A percentile compares a stretch with the other conserved stretches of the same genome.
phyloP scores from a whole-genome alignment of 1,140 invertebrate genomes.

The Meteorus sp. region DNA sequence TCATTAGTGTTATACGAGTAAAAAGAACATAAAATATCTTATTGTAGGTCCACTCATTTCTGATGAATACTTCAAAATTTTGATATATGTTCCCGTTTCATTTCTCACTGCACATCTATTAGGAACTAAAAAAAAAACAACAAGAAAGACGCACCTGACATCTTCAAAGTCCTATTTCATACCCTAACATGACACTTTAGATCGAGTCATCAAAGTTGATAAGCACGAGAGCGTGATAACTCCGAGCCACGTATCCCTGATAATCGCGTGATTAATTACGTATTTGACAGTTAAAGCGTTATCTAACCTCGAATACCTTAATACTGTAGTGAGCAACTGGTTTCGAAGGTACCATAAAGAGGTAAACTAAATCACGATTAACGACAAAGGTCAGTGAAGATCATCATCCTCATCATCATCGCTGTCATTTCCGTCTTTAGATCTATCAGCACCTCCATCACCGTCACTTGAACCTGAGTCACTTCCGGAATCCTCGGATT shows the following conservation, averaged over 20 bases:
- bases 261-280: constrained; percentile 55
- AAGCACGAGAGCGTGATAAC: constrained; percentile 49
- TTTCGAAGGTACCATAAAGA: constrained; percentile 56
- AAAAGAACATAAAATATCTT: too few species aligned
- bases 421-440: constrained; percentile 53
- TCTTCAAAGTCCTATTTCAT: too few species aligned
- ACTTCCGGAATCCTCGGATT: constrained; percentile 54
- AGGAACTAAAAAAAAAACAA: too few species aligned
- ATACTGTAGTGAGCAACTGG: constrained; percentile 61
- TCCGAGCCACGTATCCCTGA: constrained; percentile 50
- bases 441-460: constrained; percentile 49
- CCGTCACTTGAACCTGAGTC: constrained; percentile 56
- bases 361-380: constrained; percentile 43
- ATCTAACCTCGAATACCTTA: constrained; percentile 60
- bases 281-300: constrained; percentile 61
- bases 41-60: too few species aligned
- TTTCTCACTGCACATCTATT: too few species aligned
- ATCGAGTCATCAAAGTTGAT: not conserved
- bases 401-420: constrained; percentile 54
- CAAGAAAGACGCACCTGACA: too few species aligned
- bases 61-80: too few species aligned
- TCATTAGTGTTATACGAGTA: too few species aligned
- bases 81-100: too few species aligned
- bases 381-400: constrained; percentile 57
- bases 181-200: not conserved